phyloP scores from a whole-genome alignment of 2,797 vertebrate genomes.

The Pipistrellus kuhlii region DNA sequence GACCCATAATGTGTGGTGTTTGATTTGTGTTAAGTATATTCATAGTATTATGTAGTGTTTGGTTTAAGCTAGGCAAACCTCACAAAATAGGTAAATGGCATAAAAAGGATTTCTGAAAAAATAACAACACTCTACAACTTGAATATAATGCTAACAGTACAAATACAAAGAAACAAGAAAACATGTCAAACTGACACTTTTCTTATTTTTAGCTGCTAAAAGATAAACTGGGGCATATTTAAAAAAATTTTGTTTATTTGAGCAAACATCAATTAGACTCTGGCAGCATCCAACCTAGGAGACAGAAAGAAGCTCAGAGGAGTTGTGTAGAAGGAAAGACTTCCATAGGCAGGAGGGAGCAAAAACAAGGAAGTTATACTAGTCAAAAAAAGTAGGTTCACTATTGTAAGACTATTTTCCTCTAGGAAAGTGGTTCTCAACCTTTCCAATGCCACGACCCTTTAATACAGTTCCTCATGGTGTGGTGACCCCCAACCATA shows the following conservation, averaged over 20 bases:
- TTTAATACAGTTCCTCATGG: too few relatives aligned
- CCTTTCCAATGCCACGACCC: too few relatives aligned
- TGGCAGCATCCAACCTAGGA: background rate
- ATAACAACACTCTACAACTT: background rate
- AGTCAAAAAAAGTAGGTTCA: background rate
- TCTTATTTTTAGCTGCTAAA: background rate
- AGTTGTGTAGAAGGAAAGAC: background rate
- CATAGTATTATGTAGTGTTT: background rate
- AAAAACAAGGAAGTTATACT: background rate
- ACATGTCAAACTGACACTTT: background rate
- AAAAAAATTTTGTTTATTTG: background rate
- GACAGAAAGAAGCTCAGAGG: background rate
- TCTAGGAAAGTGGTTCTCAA: background rate
- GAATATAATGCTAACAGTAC: background rate
- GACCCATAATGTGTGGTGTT: background rate
- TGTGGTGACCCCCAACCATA: too few relatives aligned
- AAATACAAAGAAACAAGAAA: background rate
- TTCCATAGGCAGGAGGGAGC: background rate
- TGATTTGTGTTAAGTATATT: background rate
- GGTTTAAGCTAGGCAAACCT: background rate
- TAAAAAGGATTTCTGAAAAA: background rate
- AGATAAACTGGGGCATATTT: background rate
- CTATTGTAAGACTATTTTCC: background rate
- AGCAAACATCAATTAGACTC: background rate
- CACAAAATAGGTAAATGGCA: background rate